A percentile compares a stretch with the other conserved stretches of the same genome.
Evolutionary conservation across 2,797 vertebrate genomes (phyloP).

Genomic region (Muscicapa striata): DNA sequence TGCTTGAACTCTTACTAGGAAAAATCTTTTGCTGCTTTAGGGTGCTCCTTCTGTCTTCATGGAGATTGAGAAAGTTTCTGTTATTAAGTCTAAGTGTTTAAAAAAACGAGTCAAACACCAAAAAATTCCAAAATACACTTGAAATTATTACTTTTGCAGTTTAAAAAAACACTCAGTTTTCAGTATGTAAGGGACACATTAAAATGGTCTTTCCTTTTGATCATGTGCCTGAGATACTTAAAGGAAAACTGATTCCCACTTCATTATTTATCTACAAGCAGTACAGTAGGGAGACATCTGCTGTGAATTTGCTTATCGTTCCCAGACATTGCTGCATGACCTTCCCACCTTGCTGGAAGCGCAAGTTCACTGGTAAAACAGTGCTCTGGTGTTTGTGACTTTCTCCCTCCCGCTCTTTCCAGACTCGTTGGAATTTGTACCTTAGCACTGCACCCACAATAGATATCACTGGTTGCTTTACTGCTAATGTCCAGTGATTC

Average conservation of each 20-base stretch:
- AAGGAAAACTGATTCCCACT: neutral
- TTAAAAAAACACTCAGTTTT: neutral
- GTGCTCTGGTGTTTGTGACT: neutral
- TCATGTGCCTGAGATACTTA: neutral
- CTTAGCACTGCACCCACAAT: neutral
- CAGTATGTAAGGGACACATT: neutral
- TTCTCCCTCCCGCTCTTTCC: neutral
- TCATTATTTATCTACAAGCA: neutral
- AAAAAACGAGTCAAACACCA: neutral
- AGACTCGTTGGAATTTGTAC: neutral
- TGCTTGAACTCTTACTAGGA: neutral
- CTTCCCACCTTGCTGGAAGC: neutral
- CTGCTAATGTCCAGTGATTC: neutral
- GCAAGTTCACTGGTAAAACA: neutral
- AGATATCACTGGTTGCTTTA: neutral
- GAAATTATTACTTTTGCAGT: neutral
- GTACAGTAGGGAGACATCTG: neutral
- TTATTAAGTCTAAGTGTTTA: neutral
- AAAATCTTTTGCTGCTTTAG: neutral
- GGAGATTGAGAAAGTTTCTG: neutral
- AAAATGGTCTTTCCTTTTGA: neutral
- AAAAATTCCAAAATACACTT: neutral
- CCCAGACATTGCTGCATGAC: accelerated
- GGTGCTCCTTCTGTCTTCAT: neutral
- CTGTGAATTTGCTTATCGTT: neutral